Conservation (phyloP, 2,113 vertebrate genomes). For the Phalacrocorax pelagicus region DNA sequence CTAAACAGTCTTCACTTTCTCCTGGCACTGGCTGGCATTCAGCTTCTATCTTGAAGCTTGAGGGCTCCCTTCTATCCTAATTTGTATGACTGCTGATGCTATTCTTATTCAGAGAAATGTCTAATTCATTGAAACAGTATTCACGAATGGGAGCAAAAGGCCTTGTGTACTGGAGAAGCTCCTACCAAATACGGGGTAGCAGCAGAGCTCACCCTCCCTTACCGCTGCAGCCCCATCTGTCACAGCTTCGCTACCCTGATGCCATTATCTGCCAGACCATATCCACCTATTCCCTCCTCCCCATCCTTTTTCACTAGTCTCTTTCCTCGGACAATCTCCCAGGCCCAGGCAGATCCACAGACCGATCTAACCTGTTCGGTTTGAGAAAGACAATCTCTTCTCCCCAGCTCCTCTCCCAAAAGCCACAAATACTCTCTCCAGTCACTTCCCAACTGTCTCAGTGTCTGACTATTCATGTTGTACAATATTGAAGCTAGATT, state of each 20-base stretch:
- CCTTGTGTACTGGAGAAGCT: not conserved
- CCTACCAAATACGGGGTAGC: not conserved
- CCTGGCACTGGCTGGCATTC: not conserved
- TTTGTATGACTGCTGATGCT: not conserved
- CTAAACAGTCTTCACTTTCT: not conserved
- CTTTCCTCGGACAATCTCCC: not conserved
- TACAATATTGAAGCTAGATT: not conserved
- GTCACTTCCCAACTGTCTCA: not conserved
- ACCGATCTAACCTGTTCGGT: not conserved
- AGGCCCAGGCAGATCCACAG: not conserved
- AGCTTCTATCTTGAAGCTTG: not conserved
- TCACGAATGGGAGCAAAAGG: conserved; percentile 19
- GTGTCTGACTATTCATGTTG: not conserved
- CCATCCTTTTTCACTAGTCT: not conserved
- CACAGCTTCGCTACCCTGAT: not conserved
- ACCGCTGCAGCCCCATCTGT: not conserved
- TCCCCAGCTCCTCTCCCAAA: not conserved
- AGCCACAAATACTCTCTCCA: fast-evolving
- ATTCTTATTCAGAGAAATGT: conserved; percentile 14
- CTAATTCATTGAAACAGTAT: conserved; percentile 7
- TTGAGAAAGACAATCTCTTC: not conserved
- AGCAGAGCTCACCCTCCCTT: not conserved
- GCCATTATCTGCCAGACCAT: not conserved
- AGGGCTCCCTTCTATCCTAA: conserved; percentile 16
- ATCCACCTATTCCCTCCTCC: not conserved